Conservation (phyloP, 2,113 vertebrate species). For the Sylvietta virens region DNA sequence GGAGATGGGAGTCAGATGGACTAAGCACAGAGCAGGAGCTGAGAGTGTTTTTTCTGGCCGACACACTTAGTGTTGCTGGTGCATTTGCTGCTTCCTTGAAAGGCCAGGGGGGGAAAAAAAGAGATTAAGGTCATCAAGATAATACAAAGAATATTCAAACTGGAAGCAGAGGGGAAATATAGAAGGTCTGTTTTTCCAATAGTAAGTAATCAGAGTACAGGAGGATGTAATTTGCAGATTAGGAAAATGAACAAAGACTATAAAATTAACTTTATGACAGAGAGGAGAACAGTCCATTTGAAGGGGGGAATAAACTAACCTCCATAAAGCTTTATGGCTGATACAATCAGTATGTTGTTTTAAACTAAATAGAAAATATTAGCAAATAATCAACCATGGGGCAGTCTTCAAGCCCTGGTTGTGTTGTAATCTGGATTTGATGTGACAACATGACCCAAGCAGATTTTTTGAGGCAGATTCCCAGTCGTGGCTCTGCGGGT, state of each 20-base stretch:
- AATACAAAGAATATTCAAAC: constrained; percentile 74
- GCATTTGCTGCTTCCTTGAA: constrained; percentile 42
- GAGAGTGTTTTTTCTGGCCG: constrained; percentile 23
- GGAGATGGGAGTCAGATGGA: not conserved
- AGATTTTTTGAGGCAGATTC: not conserved
- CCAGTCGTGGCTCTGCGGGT: not conserved
- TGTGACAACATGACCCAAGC: not conserved
- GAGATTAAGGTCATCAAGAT: constrained; percentile 79
- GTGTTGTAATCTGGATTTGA: not conserved
- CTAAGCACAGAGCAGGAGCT: not conserved
- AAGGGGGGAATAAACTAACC: constrained; percentile 33
- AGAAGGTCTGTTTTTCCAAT: constrained; percentile 74
- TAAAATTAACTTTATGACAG: constrained; percentile 79
- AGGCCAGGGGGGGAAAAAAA: constrained; percentile 20
- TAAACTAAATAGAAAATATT: constrained; percentile 37
- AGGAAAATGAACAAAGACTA: constrained; percentile 78
- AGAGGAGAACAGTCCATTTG: constrained; percentile 26
- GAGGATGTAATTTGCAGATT: constrained; percentile 81
- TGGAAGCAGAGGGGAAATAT: constrained; percentile 64
- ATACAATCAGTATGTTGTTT: constrained; percentile 45
- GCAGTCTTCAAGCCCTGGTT: not conserved
- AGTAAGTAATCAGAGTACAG: constrained; percentile 73
- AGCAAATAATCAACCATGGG: constrained; percentile 16
- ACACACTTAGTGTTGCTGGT: constrained; percentile 21
- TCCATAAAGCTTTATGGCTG: constrained; percentile 39